Evolutionary conservation across 2,888 invertebrate species (phyloP), one percentile per base, ranked within the genome.

Genomic region (Drosophila merina): DNA sequence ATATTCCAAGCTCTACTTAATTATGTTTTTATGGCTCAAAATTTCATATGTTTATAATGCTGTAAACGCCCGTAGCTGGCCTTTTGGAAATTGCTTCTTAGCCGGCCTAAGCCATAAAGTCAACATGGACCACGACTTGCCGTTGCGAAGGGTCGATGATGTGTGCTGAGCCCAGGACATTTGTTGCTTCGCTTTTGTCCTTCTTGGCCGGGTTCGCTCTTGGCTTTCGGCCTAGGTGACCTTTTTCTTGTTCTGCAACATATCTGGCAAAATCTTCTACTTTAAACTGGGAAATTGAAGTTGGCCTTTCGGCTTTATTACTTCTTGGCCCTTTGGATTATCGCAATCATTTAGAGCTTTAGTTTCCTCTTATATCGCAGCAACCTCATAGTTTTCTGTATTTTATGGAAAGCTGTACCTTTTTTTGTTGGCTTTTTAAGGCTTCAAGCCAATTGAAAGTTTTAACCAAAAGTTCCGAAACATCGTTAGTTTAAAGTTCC

Each of bases 221-320:
- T 30, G 51, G 42, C 47, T 63, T 25, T 67, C 67, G 31, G 66
- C 49, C 54, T 28, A 57, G 55, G 54, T 45, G 83, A 87, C 80
- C 88, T 72, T 77, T 81, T 68, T 45, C 52, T 56, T 66, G 7
- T 69, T 67, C 60, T 20, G 14, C 40, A 44, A 44, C 44, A 44
- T 76, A 71, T 67, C 70, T 49, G 66, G 49, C 56, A 70, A 76
- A 74, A 58, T 49, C 66, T 6, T 59, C 52, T 76, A 81, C 64
- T 72, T 72, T 64, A 74, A 76, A 58, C 66, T 64, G 63, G 36
- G 50, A 85, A 71, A 74, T 79, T 71, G 68, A 87, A 82, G 76
- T 68, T 67, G 58, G 67, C 72, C 75, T 69, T 52, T 60, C 71
- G 66, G 67, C 66, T 60, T 69, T 72, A 68, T 74, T 64, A 52